Percentiles rank a stretch among this genome's conserved stretches.
Evolutionary conservation across 2,113 vertebrate species (phyloP).

Genomic region (Coryphaenoides rupestris): DNA sequence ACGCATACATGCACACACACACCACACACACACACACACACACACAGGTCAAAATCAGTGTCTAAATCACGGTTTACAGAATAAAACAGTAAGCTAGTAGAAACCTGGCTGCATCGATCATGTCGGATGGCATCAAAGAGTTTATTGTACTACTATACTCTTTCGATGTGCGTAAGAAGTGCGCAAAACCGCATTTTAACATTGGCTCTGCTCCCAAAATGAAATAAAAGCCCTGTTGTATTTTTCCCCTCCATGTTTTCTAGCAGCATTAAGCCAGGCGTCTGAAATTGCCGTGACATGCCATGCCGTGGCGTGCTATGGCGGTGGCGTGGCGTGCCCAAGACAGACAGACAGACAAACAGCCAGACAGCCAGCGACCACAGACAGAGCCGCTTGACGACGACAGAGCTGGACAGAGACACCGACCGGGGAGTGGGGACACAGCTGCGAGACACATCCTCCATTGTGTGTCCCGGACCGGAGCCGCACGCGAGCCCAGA

Average conservation of each 20-base stretch:
- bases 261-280: neutral
- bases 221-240: neutral
- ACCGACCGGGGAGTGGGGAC: constrained; percentile 40
- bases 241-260: constrained; percentile 2
- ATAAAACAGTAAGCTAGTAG: neutral
- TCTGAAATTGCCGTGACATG: constrained; percentile 13
- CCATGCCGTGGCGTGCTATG: too few species aligned
- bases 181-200: neutral
- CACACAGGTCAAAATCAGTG: neutral
- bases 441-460: constrained; percentile 50
- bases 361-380: constrained; percentile 42
- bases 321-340: too few species aligned
- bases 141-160: neutral
- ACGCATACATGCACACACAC: too few species aligned
- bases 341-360: too few species aligned
- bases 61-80: neutral
- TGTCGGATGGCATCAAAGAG: too few species aligned
- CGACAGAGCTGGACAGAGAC: constrained; percentile 56
- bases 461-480: constrained; percentile 55
- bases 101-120: neutral
- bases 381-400: constrained; percentile 33
- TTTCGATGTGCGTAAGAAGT: neutral
- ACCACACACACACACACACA: neutral
- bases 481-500: too few species aligned
- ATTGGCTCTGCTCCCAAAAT: constrained; percentile 1